Evolutionary conservation across 2,113 vertebrate genomes (phyloP).

Genomic region (Proteles cristata): DNA sequence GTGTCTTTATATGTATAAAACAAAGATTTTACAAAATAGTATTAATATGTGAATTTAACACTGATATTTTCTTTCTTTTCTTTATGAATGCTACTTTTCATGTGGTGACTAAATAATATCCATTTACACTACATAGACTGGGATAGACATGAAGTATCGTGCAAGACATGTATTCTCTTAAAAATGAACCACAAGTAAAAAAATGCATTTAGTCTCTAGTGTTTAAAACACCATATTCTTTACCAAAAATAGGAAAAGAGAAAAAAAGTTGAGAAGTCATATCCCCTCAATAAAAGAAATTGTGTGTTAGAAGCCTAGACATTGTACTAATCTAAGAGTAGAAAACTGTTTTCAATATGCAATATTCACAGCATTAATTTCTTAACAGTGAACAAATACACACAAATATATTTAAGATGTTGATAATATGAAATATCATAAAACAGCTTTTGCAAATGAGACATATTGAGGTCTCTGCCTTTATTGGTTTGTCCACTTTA

Average conservation of each 20-base stretch:
- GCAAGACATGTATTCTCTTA: background rate
- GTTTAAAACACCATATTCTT: background rate
- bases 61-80: background rate
- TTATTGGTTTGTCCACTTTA: background rate
- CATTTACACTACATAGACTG: background rate
- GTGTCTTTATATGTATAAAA: background rate
- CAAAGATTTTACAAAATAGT: background rate
- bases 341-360: background rate
- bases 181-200: background rate
- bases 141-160: background rate
- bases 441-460: background rate
- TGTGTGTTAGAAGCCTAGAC: background rate
- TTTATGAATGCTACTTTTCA: background rate
- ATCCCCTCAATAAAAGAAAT: background rate
- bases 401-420: background rate
- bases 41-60: background rate
- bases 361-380: background rate
- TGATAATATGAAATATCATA: background rate
- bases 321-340: background rate
- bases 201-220: background rate
- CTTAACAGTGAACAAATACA: background rate
- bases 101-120: background rate
- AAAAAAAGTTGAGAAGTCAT: background rate
- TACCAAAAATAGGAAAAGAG: background rate
- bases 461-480: background rate